These are phyloP conservation scores for Hypanus sabinus DNA, from an alignment of 2,113 vertebrate species.

Conservation along the genomic window DNA sequence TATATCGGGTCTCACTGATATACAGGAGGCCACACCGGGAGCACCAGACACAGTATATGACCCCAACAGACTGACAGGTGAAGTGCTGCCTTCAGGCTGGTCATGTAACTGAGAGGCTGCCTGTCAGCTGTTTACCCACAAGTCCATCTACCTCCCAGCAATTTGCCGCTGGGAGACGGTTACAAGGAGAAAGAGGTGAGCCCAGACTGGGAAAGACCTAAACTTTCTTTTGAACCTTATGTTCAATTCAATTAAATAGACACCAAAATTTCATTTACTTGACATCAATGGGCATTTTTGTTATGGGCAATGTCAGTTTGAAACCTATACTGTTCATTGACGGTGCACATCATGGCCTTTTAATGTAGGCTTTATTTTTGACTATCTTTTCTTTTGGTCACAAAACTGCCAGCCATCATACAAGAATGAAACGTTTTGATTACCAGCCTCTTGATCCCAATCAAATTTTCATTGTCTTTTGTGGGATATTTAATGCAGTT, in stretches of 20 bases:
- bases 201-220: neutral
- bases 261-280: neutral
- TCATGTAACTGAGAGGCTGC: neutral
- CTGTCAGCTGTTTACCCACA: no score
- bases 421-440: neutral
- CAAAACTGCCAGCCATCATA: neutral
- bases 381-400: neutral
- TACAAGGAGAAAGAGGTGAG: neutral
- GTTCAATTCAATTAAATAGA: neutral
- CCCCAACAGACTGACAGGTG: no score
- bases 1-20: no score
- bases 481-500: neutral
- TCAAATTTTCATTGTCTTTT: neutral
- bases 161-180: neutral
- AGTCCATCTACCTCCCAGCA: neutral
- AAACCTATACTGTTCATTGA: neutral
- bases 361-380: neutral
- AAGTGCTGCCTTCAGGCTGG: neutral
- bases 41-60: no score
- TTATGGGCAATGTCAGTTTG: neutral
- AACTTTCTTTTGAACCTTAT: neutral
- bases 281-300: neutral
- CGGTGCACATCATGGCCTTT: neutral
- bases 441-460: no score
- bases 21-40: no score